phyloP scores from a whole-genome alignment of 2,797 vertebrate species.

The Coregonus suidteri region DNA sequence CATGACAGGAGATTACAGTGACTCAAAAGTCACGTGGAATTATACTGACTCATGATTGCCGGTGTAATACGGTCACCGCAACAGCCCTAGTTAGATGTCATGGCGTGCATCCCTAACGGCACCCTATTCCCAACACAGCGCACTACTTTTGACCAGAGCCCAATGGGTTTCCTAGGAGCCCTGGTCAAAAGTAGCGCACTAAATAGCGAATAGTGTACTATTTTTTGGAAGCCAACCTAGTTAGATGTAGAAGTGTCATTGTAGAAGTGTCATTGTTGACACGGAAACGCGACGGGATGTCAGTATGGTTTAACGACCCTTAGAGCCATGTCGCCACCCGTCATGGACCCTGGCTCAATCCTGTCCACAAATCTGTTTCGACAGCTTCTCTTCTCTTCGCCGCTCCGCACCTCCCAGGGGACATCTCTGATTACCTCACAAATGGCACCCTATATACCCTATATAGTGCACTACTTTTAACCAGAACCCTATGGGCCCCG shows the following conservation, averaged over 20 bases:
- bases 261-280: conserved; percentile 50
- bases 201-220: not conserved
- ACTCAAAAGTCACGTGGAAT: no score
- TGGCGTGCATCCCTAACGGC: no score
- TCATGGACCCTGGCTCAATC: conserved; percentile 40
- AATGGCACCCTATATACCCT: not conserved
- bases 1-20: no score
- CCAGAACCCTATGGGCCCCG: not conserved
- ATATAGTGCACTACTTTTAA: not conserved
- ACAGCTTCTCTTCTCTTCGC: conserved; percentile 55
- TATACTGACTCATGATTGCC: no score
- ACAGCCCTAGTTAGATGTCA: no score
- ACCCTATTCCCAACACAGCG: not conserved
- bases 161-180: not conserved
- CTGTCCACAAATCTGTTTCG: conserved; percentile 64
- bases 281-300: conserved; percentile 62
- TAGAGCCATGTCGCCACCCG: conserved; percentile 58
- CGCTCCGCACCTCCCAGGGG: not conserved
- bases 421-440: not conserved
- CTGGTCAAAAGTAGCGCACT: not conserved
- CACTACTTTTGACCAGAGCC: not conserved
- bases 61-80: no score
- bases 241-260: conserved; percentile 7
- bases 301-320: conserved; percentile 53
- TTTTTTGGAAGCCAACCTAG: conserved; percentile 12